Percentiles rank a stretch among this genome's conserved stretches.
phyloP scores from a whole-genome alignment of 1,140 invertebrate species.

The Megathymus violae region DNA sequence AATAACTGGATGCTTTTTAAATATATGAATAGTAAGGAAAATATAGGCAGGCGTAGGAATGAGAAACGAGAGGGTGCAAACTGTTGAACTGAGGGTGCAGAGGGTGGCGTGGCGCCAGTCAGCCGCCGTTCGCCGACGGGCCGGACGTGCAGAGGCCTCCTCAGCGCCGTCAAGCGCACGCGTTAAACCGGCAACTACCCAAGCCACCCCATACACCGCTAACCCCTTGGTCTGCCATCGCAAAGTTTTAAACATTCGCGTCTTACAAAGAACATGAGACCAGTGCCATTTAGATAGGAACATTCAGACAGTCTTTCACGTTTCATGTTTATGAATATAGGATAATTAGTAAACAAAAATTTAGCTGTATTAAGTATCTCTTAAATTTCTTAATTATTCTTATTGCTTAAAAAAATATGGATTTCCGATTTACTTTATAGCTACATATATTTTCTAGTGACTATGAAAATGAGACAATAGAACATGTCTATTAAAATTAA shows the following conservation, averaged over 20 bases:
- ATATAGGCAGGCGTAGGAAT: conserved; percentile 46
- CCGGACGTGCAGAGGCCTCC: conserved; percentile 51
- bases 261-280: neutral
- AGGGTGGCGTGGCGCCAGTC: conserved; percentile 72
- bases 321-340: no score
- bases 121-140: conserved; percentile 56
- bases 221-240: conserved; percentile 11
- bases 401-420: no score
- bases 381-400: no score
- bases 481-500: no score
- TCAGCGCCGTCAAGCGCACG: conserved; percentile 31
- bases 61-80: conserved; percentile 68
- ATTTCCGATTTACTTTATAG: no score
- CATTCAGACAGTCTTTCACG: no score
- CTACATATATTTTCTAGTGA: no score
- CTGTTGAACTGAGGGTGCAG: conserved; percentile 74
- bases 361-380: no score
- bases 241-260: conserved; percentile 7
- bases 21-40: conserved; percentile 25
- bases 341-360: no score
- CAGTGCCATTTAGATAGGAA: neutral
- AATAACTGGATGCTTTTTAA: neutral
- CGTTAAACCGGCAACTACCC: neutral
- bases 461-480: no score
- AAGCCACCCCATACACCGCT: neutral